phyloP scores from a whole-genome alignment of 2,113 vertebrate genomes.

The Spheniscus mendiculus region DNA sequence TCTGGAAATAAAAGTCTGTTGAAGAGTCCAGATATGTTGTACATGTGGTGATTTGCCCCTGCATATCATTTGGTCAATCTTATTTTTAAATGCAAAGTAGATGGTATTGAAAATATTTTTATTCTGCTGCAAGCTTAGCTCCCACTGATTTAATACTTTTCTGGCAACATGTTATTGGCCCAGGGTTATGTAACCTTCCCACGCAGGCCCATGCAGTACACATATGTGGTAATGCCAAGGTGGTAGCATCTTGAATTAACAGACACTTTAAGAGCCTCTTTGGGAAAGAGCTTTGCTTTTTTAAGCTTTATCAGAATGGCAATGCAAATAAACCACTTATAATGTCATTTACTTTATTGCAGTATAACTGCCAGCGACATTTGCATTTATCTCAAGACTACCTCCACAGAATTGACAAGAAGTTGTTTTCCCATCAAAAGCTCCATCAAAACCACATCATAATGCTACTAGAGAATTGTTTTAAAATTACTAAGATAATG shows the following conservation, averaged over 20 bases:
- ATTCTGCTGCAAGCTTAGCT: neutral
- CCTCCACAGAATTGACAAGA: neutral
- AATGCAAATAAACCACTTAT: neutral
- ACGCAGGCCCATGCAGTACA: neutral
- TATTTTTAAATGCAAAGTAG: neutral
- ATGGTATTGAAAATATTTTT: neutral
- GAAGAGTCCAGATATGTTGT: neutral
- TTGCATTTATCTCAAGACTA: neutral
- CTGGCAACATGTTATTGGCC: rapidly evolving
- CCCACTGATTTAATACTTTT: neutral
- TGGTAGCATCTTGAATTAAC: neutral
- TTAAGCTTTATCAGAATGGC: neutral
- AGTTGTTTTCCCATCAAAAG: neutral
- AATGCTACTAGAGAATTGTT: neutral
- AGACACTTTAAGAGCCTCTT: neutral
- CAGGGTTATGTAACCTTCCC: neutral
- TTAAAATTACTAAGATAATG: neutral
- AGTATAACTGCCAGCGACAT: neutral
- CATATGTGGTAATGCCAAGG: neutral
- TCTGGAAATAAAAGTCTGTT: neutral
- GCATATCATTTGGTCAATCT: neutral
- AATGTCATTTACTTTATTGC: neutral
- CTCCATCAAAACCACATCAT: neutral
- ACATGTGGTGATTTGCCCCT: neutral
- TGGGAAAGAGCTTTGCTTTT: neutral